Base-by-base conservation (phyloP, 2,888 invertebrate species). In the Poecilus cupreus region DNA sequence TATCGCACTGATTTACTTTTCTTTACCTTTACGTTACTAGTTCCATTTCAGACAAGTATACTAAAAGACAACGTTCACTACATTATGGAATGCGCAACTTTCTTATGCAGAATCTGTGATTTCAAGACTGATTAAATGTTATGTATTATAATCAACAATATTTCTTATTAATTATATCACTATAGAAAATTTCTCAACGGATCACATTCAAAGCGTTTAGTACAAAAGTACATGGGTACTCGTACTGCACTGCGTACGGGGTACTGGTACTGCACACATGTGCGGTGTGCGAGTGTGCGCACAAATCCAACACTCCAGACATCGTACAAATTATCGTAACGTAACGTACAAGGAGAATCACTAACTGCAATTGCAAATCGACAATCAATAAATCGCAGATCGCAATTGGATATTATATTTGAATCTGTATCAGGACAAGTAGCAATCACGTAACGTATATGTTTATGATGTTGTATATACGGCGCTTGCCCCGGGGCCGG, bases 131-230 rank as follows among this genome's bases (percentile, higher is more conserved):
- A 32, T 32, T 80, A 26, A 70, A 72, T 80, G 80, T 68, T 68
- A 64, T 18, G 57, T 64, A 64, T 13, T 64, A 77, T 60, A 37
- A 8, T 80, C 80, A 80, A 80, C 80, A 80, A 80, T 80, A 68
- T 68, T 72, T 32, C 80, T 80, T 80, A 80, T 57, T 51, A 80
- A 80, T 78, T 80, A 80, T 80, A 80, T 80, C 80, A 80, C 80
- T 72, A 79, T 72, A 72, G 64, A 78, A 68, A 72, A 54, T 72
- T 46, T 72, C 70, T 80, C 54, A 80, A 80, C 80, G 54, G 80
- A 80, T 80, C 80, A 80, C 80, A 80, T 80, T 72, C 80, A 80
- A 80, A 80, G 80, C 80, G 80, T 54, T 72, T 80, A 80, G 80
- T 80, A 80, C 72, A 72, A 39, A n/a, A 16, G 72, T 80, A 76